Evolutionary conservation across 1,140 invertebrate species (phyloP), one percentile per base, ranked within the genome.

Genomic region (Pseudachorutes palmiensis): DNA sequence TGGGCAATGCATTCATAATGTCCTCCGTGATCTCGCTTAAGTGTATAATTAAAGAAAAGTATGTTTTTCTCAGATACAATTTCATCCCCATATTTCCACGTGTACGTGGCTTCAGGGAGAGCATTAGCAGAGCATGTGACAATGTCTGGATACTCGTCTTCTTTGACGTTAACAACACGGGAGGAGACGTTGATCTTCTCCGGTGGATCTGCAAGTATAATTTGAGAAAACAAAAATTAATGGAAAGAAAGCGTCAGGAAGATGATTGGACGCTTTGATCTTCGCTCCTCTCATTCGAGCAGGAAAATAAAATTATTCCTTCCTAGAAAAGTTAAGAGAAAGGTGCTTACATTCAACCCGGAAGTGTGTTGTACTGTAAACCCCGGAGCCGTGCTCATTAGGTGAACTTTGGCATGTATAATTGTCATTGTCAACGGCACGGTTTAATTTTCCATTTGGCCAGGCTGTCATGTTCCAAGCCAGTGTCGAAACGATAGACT

Each of bases 291-390:
- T n/a, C n/a, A n/a, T n/a, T n/a, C n/a, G n/a, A n/a, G n/a, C n/a
- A n/a, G n/a, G n/a, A n/a, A n/a, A n/a, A n/a, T n/a, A n/a, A n/a
- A n/a, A n/a, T n/a, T n/a, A n/a, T n/a, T n/a, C n/a, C n/a, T n/a
- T n/a, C n/a, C n/a, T n/a, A n/a, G n/a, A n/a, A n/a, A n/a, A n/a
- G n/a, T n/a, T n/a, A n/a, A n/a, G n/a, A n/a, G n/a, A n/a, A n/a
- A n/a, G n/a, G n/a, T n/a, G n/a, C 89, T 87, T 79, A 94, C 91
- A 95, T 81, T 94, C 91, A 26, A 94, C 90, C 45, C 86, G 85
- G 71, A 94, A 90, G 75, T 86, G 83, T 14, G 89, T 91, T 29
- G 85, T 87, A 75, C 88, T 90, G 64, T 85, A 85, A 45, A 93
- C 89, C 24, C 70, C 70, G 33, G 64, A 29, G 0, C 87, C 88